Percentiles rank a stretch among this genome's conserved stretches.
These are phyloP conservation scores for Acinonyx jubatus DNA, from an alignment of 2,113 vertebrate species.

Conservation along the genomic window DNA sequence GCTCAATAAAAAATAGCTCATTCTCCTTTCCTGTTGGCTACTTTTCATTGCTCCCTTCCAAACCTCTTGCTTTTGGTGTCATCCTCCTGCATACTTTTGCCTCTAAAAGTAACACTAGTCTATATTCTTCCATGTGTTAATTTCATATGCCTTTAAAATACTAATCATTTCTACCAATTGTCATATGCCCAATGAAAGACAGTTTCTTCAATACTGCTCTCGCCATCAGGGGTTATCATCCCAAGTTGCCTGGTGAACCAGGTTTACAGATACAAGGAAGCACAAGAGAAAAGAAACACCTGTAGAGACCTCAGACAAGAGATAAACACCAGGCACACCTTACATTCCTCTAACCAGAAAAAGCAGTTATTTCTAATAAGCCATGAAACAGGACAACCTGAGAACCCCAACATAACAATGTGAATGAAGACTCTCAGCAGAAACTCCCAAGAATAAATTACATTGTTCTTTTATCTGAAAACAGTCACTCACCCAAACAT, in stretches of 20 bases:
- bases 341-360: not conserved
- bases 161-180: not conserved
- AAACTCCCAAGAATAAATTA: not conserved
- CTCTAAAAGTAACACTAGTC: not conserved
- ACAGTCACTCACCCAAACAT: constrained; percentile 91
- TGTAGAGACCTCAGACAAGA: not conserved
- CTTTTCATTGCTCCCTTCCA: not conserved
- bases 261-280: not conserved
- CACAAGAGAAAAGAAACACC: not conserved
- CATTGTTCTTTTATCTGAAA: constrained; percentile 17
- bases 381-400: not conserved
- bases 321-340: not conserved
- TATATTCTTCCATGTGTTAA: not conserved
- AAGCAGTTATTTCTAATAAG: not conserved
- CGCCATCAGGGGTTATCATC: too few species aligned
- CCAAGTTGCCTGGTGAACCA: not conserved
- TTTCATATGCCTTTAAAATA: not conserved
- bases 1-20: not conserved
- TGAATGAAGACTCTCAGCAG: not conserved
- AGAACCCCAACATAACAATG: not conserved
- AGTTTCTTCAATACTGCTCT: not conserved
- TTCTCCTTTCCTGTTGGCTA: not conserved
- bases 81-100: not conserved
- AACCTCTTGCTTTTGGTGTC: not conserved
- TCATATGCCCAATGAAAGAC: fast-evolving